phyloP scores from a whole-genome alignment of 2,888 invertebrate species.

The Rhagium mordax region DNA sequence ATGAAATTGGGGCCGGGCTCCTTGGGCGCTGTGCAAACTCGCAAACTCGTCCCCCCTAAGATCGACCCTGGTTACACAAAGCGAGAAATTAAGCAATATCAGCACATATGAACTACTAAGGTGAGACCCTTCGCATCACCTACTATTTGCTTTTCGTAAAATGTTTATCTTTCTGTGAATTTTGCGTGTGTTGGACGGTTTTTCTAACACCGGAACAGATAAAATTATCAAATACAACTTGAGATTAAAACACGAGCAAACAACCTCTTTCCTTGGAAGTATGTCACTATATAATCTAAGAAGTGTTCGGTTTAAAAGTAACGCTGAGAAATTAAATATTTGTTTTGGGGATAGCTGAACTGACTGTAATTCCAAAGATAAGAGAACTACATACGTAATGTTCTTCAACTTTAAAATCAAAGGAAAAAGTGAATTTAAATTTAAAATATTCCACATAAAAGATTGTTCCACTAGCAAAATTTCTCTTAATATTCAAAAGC shows the following conservation, averaged over 20 bases:
- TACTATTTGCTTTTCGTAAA: constrained; percentile 11
- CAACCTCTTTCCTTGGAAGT: neutral
- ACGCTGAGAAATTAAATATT: constrained; percentile 26
- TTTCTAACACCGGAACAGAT: constrained; percentile 47
- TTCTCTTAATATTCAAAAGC: no score
- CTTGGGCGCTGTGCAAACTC: no score
- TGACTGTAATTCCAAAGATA: neutral
- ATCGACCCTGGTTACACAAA: neutral
- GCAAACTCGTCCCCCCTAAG: no score
- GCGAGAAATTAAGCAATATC: neutral
- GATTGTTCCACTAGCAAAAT: neutral
- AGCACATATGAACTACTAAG: neutral
- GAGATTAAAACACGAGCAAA: constrained; percentile 42
- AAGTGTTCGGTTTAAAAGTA: constrained; percentile 10
- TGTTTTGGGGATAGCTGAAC: neutral
- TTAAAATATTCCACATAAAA: neutral
- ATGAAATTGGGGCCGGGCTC: no score
- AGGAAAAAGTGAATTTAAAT: neutral
- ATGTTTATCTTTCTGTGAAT: constrained; percentile 13
- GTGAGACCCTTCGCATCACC: neutral
- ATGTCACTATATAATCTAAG: neutral
- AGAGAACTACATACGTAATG: neutral
- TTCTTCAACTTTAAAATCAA: neutral
- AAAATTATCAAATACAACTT: constrained; percentile 42
- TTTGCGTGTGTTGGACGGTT: constrained; percentile 8